Percentiles rank a stretch among this genome's conserved stretches.
phyloP scores from a whole-genome alignment of 1,140 invertebrate species.

The Bombus breviceps region DNA sequence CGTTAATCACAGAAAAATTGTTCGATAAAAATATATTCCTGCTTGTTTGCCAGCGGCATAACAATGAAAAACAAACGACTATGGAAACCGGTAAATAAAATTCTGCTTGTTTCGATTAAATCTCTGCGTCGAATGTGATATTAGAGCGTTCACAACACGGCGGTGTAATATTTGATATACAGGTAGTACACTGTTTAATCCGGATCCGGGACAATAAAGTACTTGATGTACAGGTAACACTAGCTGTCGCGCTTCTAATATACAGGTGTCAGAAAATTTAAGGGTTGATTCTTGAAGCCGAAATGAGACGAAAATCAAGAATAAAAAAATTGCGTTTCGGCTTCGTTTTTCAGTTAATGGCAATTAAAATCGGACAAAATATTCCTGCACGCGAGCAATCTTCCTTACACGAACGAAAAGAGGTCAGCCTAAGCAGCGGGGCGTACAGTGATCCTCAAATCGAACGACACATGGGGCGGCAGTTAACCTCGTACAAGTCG shows the following conservation, averaged over 20 bases:
- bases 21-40: neutral
- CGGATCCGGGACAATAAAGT: neutral
- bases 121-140: neutral
- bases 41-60: neutral
- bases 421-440: no score
- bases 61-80: neutral
- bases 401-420: no score
- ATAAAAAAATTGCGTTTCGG: no score
- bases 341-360: no score
- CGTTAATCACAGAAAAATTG: neutral
- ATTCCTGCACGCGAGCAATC: no score
- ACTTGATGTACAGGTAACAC: neutral
- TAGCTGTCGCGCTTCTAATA: neutral
- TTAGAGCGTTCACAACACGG: neutral
- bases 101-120: neutral
- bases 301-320: no score
- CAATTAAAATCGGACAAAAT: no score
- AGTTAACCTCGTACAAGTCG: no score
- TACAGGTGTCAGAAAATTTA: neutral
- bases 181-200: neutral
- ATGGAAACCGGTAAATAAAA: neutral
- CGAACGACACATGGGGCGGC: no score
- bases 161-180: neutral
- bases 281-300: no score
- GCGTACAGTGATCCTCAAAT: no score